A percentile compares a stretch with the other conserved stretches of the same genome.
These are phyloP conservation scores for Palaemon carinicauda DNA, from an alignment of 1,140 invertebrate genomes.

Conservation along the genomic window DNA sequence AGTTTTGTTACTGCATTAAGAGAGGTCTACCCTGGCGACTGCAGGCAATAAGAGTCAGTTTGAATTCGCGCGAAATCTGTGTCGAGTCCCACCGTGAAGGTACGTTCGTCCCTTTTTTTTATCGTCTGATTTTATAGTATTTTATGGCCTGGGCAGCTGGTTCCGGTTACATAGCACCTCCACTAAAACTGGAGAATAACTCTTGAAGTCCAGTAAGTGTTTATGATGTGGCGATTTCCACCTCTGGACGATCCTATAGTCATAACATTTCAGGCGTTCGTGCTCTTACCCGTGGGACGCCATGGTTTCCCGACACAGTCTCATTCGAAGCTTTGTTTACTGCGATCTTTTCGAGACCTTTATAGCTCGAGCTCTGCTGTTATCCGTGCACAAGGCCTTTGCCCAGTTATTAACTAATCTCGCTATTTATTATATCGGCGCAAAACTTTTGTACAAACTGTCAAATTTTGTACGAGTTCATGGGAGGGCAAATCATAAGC, in stretches of 20 bases:
- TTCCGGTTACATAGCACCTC: conserved; percentile 28
- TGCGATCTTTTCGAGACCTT: not conserved
- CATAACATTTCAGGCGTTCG: conserved; percentile 25
- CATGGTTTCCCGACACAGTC: conserved; percentile 47
- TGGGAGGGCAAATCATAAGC: no score
- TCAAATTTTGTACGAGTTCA: no score
- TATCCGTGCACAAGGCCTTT: no score
- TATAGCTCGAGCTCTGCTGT: no score
- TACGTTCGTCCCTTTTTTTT: conserved; percentile 51
- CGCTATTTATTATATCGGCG: no score
- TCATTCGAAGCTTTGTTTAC: conserved; percentile 35
- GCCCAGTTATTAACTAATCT: no score
- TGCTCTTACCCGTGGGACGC: not conserved
- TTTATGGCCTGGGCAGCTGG: conserved; percentile 48
- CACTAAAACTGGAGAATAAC: conserved; percentile 41
- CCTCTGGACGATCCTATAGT: not conserved
- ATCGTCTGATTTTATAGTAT: conserved; percentile 36
- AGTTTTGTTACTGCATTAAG: no score
- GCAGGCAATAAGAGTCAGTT: conserved; percentile 47
- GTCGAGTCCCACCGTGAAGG: conserved; percentile 43
- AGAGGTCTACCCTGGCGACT: conserved; percentile 6
- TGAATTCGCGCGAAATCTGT: conserved; percentile 56
- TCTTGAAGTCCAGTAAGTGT: not conserved
- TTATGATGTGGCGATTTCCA: not conserved
- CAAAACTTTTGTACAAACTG: no score